phyloP scores from a whole-genome alignment of 2,888 invertebrate species.

The Neria commutata region DNA sequence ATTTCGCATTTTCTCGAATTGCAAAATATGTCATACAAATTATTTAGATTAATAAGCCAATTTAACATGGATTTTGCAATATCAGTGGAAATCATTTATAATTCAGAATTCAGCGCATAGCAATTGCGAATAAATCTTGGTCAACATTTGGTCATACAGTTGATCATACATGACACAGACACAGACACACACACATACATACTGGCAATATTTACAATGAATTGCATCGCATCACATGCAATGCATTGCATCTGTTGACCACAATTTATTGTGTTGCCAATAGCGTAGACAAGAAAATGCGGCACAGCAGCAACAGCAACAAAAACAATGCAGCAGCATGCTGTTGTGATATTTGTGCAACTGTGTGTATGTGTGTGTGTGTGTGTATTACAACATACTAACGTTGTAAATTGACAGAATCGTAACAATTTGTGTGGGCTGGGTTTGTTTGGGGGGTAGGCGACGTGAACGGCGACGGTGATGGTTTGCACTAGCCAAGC shows the following conservation, averaged over 20 bases:
- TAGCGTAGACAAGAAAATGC: not conserved
- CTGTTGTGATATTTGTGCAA: no score
- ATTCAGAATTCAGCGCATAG: not conserved
- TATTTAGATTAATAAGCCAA: no score
- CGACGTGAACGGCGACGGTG: not conserved
- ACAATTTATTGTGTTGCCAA: slow-evolving; percentile 42
- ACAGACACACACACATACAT: no score
- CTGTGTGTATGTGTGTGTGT: no score
- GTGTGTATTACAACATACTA: not conserved
- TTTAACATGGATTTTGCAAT: no score
- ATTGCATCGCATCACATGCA: slow-evolving; percentile 52
- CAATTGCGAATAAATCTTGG: not conserved
- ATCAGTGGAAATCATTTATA: no score
- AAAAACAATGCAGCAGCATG: not conserved
- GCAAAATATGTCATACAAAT: no score
- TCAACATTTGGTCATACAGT: not conserved
- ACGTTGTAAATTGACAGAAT: not conserved
- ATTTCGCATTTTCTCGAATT: no score
- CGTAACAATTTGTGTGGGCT: not conserved
- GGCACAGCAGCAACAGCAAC: not conserved
- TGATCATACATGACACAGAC: no score
- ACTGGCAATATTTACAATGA: slow-evolving; percentile 44
- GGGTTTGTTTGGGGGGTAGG: not conserved
- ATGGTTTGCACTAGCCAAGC: not conserved
- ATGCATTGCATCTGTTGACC: slow-evolving; percentile 51